phyloP scores from a whole-genome alignment of 2,888 invertebrate genomes.

The Galerucella nymphaeae region DNA sequence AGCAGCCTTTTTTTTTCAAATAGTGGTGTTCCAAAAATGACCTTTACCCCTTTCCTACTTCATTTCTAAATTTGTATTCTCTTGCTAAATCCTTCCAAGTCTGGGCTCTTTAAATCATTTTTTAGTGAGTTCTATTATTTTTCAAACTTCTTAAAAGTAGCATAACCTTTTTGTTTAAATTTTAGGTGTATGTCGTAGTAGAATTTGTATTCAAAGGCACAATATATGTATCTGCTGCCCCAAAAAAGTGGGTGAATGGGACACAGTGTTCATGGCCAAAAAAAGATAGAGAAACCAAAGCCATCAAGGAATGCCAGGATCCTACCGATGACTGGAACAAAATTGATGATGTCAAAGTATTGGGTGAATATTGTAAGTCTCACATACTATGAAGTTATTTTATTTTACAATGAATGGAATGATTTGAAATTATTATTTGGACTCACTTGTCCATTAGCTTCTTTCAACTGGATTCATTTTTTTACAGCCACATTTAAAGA shows the following conservation, averaged over 20 bases:
- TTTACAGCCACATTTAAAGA: conserved; percentile 14
- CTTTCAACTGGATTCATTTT: conserved; percentile 2
- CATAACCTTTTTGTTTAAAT: conserved; percentile 12
- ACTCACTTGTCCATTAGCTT: conserved; percentile 14
- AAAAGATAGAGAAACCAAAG: conserved; percentile 21
- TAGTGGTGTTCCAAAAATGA: not conserved
- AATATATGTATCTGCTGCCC: conserved; percentile 20
- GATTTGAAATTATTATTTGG: conserved; percentile 1
- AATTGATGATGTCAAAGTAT: conserved; percentile 17
- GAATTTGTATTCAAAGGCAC: conserved; percentile 22
- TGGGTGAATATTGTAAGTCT: conserved; percentile 12
- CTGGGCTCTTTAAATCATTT: not conserved
- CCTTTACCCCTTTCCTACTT: conserved; percentile 7
- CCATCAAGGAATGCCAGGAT: conserved; percentile 19
- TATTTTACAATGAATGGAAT: too few relatives aligned
- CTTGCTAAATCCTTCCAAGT: conserved; percentile 4
- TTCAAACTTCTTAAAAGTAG: not conserved
- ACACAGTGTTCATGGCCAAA: conserved; percentile 19
- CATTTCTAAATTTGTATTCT: conserved; percentile 10
- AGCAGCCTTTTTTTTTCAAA: conserved; percentile 11
- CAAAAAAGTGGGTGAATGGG: conserved; percentile 21
- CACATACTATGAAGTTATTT: too few relatives aligned
- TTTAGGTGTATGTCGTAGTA: conserved; percentile 19
- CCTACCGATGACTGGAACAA: conserved; percentile 11
- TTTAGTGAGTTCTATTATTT: conserved; percentile 17